These are phyloP conservation scores for Drosophila parabipectinata DNA, from an alignment of 1,140 invertebrate species.

Conservation along the genomic window DNA sequence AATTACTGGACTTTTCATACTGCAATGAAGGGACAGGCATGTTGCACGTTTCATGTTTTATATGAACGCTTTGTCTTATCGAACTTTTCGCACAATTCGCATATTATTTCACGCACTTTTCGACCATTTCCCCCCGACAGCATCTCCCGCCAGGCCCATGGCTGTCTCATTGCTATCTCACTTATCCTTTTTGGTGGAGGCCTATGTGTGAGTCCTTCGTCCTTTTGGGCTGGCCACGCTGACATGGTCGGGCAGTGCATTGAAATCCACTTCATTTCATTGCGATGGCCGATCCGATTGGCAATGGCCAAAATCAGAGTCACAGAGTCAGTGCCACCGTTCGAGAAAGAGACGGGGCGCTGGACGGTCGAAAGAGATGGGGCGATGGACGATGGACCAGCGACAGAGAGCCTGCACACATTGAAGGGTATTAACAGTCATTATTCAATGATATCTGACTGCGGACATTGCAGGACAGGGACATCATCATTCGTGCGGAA, in stretches of 20 bases:
- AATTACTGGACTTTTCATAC: neutral
- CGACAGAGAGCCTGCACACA: slow-evolving; percentile 51
- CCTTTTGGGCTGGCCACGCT: slow-evolving; percentile 22
- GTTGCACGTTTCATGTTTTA: neutral
- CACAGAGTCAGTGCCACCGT: slow-evolving; percentile 15
- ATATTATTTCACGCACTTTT: slow-evolving; percentile 65
- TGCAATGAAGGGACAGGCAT: too few species aligned
- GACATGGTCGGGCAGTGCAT: slow-evolving; percentile 66
- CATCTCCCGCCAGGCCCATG: neutral
- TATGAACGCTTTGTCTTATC: slow-evolving; percentile 43
- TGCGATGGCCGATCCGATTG: slow-evolving; percentile 51
- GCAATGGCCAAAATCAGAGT: slow-evolving; percentile 47
- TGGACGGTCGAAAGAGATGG: slow-evolving; percentile 11
- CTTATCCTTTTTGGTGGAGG: slow-evolving; percentile 5
- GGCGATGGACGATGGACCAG: neutral
- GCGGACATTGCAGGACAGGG: slow-evolving; percentile 78
- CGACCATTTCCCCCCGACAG: slow-evolving; percentile 2
- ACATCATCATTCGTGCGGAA: slow-evolving; percentile 80
- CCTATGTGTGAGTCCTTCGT: slow-evolving; percentile 12
- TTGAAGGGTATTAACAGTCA: slow-evolving; percentile 84
- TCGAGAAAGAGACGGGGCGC: slow-evolving; percentile 6
- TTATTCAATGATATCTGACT: slow-evolving; percentile 84
- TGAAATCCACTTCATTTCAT: slow-evolving; percentile 78
- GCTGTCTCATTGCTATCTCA: slow-evolving; percentile 30
- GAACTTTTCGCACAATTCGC: slow-evolving; percentile 72